Percentiles rank a stretch among this genome's conserved stretches.
These are phyloP conservation scores for Lycodopsis pacificus DNA, from an alignment of 2,797 vertebrate genomes.

Conservation along the genomic window DNA sequence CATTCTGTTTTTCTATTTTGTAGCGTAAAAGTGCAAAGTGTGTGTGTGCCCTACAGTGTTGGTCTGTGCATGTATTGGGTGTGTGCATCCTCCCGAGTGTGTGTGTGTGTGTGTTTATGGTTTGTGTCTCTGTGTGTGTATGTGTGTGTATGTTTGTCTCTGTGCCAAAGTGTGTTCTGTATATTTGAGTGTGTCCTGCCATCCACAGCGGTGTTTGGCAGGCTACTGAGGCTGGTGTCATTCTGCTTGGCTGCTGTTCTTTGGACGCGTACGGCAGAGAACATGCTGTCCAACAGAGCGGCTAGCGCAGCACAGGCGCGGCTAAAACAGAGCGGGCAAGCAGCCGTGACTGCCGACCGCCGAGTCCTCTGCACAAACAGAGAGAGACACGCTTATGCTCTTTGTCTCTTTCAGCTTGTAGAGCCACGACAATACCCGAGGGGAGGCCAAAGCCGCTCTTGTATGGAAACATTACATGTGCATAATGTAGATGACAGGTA, in stretches of 20 bases:
- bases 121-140: not conserved
- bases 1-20: constrained; percentile 16
- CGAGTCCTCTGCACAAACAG: constrained; percentile 16
- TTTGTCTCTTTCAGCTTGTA: constrained; percentile 59
- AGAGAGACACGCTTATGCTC: constrained; percentile 23
- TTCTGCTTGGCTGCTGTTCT: constrained; percentile 75
- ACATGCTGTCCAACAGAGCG: constrained; percentile 78
- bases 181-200: constrained; percentile 56
- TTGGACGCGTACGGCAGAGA: constrained; percentile 58
- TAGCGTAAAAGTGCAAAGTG: constrained; percentile 2
- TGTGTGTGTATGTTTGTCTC: not conserved
- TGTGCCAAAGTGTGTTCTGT: constrained; percentile 36
- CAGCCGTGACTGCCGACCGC: constrained; percentile 68
- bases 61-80: not conserved
- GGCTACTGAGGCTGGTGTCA: constrained; percentile 73
- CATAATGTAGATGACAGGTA: constrained; percentile 59
- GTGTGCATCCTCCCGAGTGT: not conserved
- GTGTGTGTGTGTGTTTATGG: not conserved
- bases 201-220: constrained; percentile 71
- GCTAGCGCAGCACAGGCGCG: constrained; percentile 60
- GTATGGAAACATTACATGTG: constrained; percentile 61
- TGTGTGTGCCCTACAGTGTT: not conserved
- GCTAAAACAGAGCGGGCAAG: constrained; percentile 72
- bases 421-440: constrained; percentile 47
- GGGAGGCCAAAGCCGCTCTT: constrained; percentile 41